Conservation (phyloP, 2,797 vertebrate species). For the Pelochelys cantorii region DNA sequence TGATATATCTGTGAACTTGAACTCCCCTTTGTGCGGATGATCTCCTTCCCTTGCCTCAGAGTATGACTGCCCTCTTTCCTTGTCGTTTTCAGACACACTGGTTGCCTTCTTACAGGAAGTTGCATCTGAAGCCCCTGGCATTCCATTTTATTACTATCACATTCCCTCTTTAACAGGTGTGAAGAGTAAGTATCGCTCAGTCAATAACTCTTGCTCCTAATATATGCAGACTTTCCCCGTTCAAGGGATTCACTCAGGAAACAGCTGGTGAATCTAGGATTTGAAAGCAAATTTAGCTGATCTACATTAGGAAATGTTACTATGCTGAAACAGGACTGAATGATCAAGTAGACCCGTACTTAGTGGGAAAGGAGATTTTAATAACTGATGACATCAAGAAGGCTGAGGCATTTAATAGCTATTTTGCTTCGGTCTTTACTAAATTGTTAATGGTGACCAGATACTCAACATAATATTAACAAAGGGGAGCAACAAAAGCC, state of each 20-base stretch:
- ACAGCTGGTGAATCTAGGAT: neutral
- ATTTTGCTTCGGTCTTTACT: neutral
- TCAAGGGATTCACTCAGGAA: neutral
- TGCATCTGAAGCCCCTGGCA: slow-evolving; percentile 82
- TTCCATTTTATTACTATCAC: slow-evolving; percentile 97
- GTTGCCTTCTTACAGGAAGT: slow-evolving; percentile 87
- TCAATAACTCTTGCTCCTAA: neutral
- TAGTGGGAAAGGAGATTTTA: neutral
- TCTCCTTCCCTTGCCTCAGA: neutral
- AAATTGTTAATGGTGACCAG: neutral
- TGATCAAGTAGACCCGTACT: neutral
- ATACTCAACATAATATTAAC: neutral
- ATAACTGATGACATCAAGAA: neutral
- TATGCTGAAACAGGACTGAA: neutral
- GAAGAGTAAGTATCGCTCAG: slow-evolving; percentile 83
- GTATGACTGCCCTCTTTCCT: neutral
- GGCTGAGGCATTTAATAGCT: neutral
- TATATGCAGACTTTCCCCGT: neutral
- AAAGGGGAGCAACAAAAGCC: neutral
- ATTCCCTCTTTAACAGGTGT: slow-evolving; percentile 90
- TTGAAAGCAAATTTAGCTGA: neutral
- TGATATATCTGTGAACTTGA: neutral
- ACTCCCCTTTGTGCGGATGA: neutral
- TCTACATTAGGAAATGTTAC: neutral
- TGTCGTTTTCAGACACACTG: slow-evolving; percentile 81